Percentiles rank a stretch among this genome's conserved stretches.
These are phyloP conservation scores for Champsocephalus esox DNA, from an alignment of 2,797 vertebrate genomes.

Conservation along the genomic window DNA sequence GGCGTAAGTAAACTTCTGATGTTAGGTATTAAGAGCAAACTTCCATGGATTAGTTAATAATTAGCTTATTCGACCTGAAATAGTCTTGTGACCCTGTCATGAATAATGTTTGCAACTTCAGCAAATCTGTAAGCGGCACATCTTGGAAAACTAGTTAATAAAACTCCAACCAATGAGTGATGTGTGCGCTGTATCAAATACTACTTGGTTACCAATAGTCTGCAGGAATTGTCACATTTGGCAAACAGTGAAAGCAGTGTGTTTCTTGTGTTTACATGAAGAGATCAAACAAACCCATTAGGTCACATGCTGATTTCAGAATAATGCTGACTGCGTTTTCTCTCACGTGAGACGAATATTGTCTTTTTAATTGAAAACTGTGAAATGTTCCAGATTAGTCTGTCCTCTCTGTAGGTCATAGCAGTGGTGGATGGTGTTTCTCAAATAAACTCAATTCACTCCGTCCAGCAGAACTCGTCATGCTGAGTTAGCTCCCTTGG, in stretches of 20 bases:
- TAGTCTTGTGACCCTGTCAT: neutral
- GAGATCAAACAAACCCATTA: neutral
- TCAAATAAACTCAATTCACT: constrained; percentile 28
- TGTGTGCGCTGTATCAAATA: neutral
- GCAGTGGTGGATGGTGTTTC: neutral
- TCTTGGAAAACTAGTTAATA: neutral
- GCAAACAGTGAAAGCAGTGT: neutral
- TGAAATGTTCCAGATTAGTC: constrained; percentile 16
- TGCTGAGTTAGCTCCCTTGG: neutral
- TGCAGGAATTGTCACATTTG: neutral
- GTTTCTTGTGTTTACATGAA: neutral
- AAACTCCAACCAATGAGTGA: neutral
- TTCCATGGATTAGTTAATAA: constrained; percentile 54
- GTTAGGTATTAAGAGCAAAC: constrained; percentile 20
- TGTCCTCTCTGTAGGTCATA: neutral
- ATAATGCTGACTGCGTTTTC: neutral
- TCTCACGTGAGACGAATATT: constrained; percentile 6
- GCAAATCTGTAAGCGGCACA: neutral
- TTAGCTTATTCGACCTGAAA: constrained; percentile 15
- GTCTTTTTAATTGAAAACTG: constrained; percentile 36
- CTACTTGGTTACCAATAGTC: constrained; percentile 11
- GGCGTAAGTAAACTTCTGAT: constrained; percentile 29
- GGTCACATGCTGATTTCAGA: neutral
- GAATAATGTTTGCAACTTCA: neutral
- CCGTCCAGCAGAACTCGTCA: constrained; percentile 11